These are phyloP conservation scores for Gymnocephalus cernua DNA, from an alignment of 2,113 vertebrate genomes.

Conservation along the genomic window DNA sequence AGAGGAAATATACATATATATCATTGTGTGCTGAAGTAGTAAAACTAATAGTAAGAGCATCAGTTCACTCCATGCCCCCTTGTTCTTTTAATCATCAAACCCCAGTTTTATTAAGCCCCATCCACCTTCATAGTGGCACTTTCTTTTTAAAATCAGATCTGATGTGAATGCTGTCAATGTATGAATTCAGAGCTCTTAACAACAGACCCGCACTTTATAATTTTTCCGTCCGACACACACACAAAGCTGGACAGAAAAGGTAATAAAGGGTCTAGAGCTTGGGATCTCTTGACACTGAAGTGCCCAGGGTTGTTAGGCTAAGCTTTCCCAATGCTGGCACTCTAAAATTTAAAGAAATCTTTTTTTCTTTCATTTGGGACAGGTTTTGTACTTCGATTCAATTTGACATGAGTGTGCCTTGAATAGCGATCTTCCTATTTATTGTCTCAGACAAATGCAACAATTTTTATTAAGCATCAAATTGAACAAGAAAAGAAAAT, in stretches of 20 bases:
- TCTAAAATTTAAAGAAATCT: slow-evolving; percentile 87
- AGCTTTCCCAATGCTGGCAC: slow-evolving; percentile 96
- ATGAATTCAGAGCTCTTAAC: slow-evolving; percentile 81
- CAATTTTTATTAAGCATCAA: slow-evolving; percentile 89
- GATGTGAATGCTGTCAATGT: slow-evolving; percentile 44
- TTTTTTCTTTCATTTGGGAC: too few relatives aligned
- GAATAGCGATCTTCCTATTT: slow-evolving; percentile 98
- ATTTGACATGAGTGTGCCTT: slow-evolving; percentile 99
- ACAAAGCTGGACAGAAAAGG: slow-evolving; percentile 52
- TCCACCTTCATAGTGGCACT: slow-evolving; percentile 50
- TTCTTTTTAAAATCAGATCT: slow-evolving; percentile 41
- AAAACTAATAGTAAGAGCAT: slow-evolving; percentile 54
- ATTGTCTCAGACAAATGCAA: slow-evolving; percentile 97
- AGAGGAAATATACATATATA: slow-evolving; percentile 37
- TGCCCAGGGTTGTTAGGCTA: slow-evolving; percentile 91
- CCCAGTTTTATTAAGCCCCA: slow-evolving; percentile 30
- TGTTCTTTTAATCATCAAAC: slow-evolving; percentile 8
- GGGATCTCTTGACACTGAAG: slow-evolving; percentile 92
- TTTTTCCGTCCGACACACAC: slow-evolving; percentile 64
- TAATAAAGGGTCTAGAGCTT: slow-evolving; percentile 87
- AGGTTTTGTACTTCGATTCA: slow-evolving; percentile 95
- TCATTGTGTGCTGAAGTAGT: slow-evolving; percentile 72
- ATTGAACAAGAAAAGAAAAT: slow-evolving; percentile 79
- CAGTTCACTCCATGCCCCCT: slow-evolving; percentile 41
- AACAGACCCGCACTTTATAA: slow-evolving; percentile 94